Evolutionary conservation across 2,888 invertebrate species (phyloP).

Genomic region (Eupithecia pulchellata): DNA sequence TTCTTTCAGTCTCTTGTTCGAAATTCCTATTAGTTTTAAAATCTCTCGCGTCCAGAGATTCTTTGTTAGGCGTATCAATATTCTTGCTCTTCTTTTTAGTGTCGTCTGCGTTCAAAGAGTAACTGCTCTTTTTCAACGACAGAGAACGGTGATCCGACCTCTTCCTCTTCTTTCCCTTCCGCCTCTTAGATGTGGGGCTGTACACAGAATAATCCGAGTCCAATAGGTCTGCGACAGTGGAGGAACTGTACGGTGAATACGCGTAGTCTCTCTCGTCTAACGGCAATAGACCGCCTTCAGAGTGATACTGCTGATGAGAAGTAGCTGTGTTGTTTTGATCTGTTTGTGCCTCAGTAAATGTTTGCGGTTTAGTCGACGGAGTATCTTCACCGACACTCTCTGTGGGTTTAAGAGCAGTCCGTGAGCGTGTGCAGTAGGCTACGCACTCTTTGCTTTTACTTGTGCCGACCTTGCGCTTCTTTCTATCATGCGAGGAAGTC

Average conservation of each 20-base stretch:
- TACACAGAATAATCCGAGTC: conserved; percentile 83
- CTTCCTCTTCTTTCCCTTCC: conserved; percentile 80
- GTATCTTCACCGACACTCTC: conserved; percentile 77
- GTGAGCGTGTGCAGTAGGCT: conserved; percentile 80
- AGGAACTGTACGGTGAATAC: conserved; percentile 81
- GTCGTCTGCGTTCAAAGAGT: conserved; percentile 68
- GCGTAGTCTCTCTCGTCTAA: conserved; percentile 82
- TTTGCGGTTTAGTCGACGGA: conserved; percentile 59
- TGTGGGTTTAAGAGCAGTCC: conserved; percentile 76
- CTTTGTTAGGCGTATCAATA: conserved; percentile 80
- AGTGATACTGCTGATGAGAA: conserved; percentile 60
- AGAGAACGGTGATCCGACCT: conserved; percentile 74
- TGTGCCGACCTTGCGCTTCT: conserved; percentile 70
- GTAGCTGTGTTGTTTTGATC: conserved; percentile 61
- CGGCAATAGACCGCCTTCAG: conserved; percentile 78
- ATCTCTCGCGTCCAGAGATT: conserved; percentile 60
- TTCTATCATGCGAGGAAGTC: conserved; percentile 78
- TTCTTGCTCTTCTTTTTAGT: conserved; percentile 79
- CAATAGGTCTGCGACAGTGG: conserved; percentile 77
- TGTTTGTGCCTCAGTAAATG: conserved; percentile 55
- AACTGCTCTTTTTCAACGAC: conserved; percentile 72
- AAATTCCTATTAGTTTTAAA: conserved; percentile 59
- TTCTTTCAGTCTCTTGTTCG: conserved; percentile 66
- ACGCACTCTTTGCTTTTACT: conserved; percentile 71
- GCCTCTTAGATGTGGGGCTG: conserved; percentile 73